Evolutionary conservation across 2,888 invertebrate species (phyloP).

Genomic region (Augochlorella aurata): DNA sequence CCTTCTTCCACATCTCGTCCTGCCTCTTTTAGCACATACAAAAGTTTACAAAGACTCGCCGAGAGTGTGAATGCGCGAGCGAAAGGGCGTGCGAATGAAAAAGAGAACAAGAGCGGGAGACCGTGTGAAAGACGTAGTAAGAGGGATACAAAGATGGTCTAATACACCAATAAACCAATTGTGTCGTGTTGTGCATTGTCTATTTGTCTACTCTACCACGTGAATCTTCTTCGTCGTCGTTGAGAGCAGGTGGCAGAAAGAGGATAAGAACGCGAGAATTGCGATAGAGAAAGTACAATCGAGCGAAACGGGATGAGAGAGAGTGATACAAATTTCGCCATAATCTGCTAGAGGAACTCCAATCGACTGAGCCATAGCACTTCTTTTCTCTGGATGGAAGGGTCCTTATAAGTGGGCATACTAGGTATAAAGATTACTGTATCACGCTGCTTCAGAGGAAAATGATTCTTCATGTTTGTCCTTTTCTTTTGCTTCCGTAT

Average conservation of each 20-base stretch:
- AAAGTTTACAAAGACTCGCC: conserved; percentile 32
- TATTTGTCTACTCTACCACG: conserved; percentile 50
- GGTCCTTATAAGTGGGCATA: too few relatives aligned
- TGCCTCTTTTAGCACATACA: conserved; percentile 37
- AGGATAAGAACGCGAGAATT: too few relatives aligned
- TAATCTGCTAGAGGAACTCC: not conserved
- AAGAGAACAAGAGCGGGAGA: not conserved
- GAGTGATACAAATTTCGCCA: conserved; percentile 15
- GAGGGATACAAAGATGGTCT: not conserved
- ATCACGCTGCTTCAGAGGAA: too few relatives aligned
- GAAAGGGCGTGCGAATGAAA: not conserved
- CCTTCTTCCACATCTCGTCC: conserved; percentile 28
- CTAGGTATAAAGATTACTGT: too few relatives aligned
- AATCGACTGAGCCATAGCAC: too few relatives aligned
- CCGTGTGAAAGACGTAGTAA: not conserved
- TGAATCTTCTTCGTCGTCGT: conserved; percentile 34
- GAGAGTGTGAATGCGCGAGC: not conserved
- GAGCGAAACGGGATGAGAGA: not conserved
- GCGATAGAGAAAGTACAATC: not conserved
- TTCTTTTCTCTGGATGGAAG: too few relatives aligned
- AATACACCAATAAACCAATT: conserved; percentile 31
- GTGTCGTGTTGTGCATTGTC: conserved; percentile 46
- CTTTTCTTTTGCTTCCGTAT: too few relatives aligned
- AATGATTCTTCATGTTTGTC: too few relatives aligned
- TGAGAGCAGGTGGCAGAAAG: not conserved